Percentiles rank a stretch among this genome's conserved stretches.
Conservation (phyloP, 2,113 vertebrate genomes). For the Phylloscopus whistleri region DNA sequence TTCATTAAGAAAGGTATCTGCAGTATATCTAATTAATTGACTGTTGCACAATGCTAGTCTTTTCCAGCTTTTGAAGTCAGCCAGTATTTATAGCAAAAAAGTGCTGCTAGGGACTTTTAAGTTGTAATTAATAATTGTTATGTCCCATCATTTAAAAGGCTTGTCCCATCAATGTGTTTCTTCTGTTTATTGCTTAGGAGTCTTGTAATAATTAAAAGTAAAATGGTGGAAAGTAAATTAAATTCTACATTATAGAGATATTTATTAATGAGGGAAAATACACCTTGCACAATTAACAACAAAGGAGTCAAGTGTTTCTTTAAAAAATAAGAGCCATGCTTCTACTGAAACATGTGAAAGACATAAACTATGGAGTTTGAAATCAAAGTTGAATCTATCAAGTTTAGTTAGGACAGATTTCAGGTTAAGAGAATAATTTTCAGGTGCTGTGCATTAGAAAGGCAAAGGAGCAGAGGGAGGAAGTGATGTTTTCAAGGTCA, state of each 20-base stretch:
- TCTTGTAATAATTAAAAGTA: slow-evolving; percentile 57
- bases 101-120: slow-evolving; percentile 30
- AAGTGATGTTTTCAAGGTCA: neutral
- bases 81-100: slow-evolving; percentile 44
- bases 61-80: slow-evolving; percentile 39
- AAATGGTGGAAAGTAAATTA: slow-evolving; percentile 57
- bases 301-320: slow-evolving; percentile 19
- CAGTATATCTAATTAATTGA: slow-evolving; percentile 34
- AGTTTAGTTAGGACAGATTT: neutral
- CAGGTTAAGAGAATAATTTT: neutral
- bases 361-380: neutral
- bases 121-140: slow-evolving; percentile 51
- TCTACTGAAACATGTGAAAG: neutral
- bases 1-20: slow-evolving; percentile 26
- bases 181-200: slow-evolving; percentile 40
- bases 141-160: slow-evolving; percentile 43
- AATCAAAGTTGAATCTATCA: neutral
- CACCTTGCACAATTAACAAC: slow-evolving; percentile 23
- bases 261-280: slow-evolving; percentile 17
- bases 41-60: slow-evolving; percentile 11
- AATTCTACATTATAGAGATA: slow-evolving; percentile 16
- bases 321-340: slow-evolving; percentile 15
- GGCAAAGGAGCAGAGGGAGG: rapidly evolving
- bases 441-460: neutral
- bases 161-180: slow-evolving; percentile 32